phyloP scores from a whole-genome alignment of 2,888 invertebrate species.

The Orchesella flavescens region DNA sequence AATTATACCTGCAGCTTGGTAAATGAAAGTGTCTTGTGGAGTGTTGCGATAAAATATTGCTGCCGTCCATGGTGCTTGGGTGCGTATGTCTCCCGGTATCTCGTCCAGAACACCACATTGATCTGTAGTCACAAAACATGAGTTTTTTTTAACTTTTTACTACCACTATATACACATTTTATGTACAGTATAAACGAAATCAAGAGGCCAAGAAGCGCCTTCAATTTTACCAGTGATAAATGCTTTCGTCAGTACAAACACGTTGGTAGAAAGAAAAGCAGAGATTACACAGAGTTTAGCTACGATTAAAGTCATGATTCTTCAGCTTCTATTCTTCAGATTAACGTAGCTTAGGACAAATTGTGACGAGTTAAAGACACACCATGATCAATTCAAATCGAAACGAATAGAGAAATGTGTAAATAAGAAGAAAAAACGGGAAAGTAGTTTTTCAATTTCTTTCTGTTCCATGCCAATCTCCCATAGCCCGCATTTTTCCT shows the following conservation, averaged over 20 bases:
- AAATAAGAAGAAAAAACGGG: background rate
- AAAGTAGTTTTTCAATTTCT: too few relatives aligned
- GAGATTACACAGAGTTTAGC: background rate
- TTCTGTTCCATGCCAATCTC: too few relatives aligned
- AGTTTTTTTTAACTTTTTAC: background rate
- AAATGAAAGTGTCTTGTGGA: conserved; percentile 40
- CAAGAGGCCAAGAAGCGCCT: background rate
- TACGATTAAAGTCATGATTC: conserved; percentile 10
- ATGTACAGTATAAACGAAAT: background rate
- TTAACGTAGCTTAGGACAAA: background rate
- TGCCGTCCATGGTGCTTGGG: conserved; percentile 65
- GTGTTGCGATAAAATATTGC: conserved; percentile 62
- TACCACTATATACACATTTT: too few relatives aligned
- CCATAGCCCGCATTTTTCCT: too few relatives aligned
- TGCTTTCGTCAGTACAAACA: background rate
- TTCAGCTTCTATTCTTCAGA: background rate
- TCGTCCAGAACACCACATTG: conserved; percentile 60
- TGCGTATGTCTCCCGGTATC: conserved; percentile 56
- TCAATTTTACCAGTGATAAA: conserved; percentile 35
- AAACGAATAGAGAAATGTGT: background rate
- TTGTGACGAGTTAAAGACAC: background rate
- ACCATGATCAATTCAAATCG: too few relatives aligned
- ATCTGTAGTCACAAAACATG: conserved; percentile 27
- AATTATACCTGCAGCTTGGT: conserved; percentile 64
- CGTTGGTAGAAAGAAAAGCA: background rate